Percentiles rank a stretch among this genome's conserved stretches.
These are phyloP conservation scores for Hypomecis atomaria DNA, from an alignment of 2,888 invertebrate species.

Conservation along the genomic window DNA sequence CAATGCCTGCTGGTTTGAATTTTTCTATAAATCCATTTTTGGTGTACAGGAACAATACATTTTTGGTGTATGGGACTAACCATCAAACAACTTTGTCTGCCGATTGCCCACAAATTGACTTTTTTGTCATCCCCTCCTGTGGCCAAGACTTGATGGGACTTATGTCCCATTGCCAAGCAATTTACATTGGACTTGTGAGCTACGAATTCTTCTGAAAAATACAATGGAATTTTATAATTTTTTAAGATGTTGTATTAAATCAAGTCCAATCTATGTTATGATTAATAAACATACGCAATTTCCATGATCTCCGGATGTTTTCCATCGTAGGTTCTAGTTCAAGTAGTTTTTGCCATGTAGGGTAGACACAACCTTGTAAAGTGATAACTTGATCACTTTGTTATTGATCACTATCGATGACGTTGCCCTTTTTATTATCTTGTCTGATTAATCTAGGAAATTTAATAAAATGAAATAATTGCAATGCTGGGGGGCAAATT, in stretches of 20 bases:
- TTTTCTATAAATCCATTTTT: no score
- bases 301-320: slow-evolving; percentile 90
- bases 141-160: slow-evolving; percentile 95
- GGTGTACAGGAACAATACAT: no score
- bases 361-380: slow-evolving; percentile 49
- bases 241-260: not conserved
- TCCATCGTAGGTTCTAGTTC: slow-evolving; percentile 68
- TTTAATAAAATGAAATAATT: not conserved
- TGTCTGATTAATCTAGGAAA: not conserved
- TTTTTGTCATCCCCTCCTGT: slow-evolving; percentile 99
- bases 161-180: slow-evolving; percentile 94
- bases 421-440: not conserved
- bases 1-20: no score
- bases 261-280: not conserved
- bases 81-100: slow-evolving; percentile 97
- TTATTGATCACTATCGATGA: not conserved
- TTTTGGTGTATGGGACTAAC: slow-evolving; percentile 78
- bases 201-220: slow-evolving; percentile 90
- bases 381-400: slow-evolving; percentile 7
- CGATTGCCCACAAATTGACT: slow-evolving; percentile 98
- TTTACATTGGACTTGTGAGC: slow-evolving; percentile 95
- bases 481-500: no score
- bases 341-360: slow-evolving; percentile 55
- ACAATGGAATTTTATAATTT: not conserved
- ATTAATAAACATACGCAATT: slow-evolving; percentile 88